Evolutionary conservation across 2,113 vertebrate genomes (phyloP), one percentile per base, ranked within the genome.

Genomic region (Halichoerus grypus): DNA sequence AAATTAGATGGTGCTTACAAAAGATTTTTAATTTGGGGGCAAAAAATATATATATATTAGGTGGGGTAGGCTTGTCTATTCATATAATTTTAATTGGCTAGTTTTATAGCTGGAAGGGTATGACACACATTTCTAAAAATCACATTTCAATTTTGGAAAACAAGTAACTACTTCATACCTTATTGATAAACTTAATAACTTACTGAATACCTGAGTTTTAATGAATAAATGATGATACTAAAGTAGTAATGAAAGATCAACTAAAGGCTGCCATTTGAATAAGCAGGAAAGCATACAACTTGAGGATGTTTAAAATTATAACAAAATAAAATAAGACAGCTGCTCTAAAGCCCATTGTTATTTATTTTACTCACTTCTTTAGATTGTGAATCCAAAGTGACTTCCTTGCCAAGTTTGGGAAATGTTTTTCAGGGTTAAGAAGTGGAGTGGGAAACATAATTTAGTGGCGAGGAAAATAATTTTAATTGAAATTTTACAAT

Each of bases 381-480:
- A 77, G 65, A 87, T 91, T 91, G 5, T 82, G n/a, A 83, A 16
- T 84, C 22, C 77, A 33, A 82, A 87, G 33, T 74, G n/a, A 42
- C 67, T 88, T 85, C 19, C 14, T 76, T 87, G 11, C 31, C 7
- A 88, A 12, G 2, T 84, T 46, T 39, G 36, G 33, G 51, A 87
- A 53, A 57, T 83, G 28, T 82, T 93, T 97, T 90, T 51, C 74
- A 72, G 59, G 53, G 12, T 67, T 94, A 61, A 95, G 57, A 85
- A 95, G 74, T 59, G 53, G 1, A 81, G 28, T 79, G 79, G 59
- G 51, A 96, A n/a, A 77, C 14, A 82, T 55, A 88, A 72, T 26
- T 76, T 91, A 85, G 11, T 86, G 67, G 7, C 42, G 83, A 77
- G 49, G 42, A 91, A 89, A 92, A 83, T 91, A 90, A 97, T 82